phyloP scores from a whole-genome alignment of 2,113 vertebrate genomes.

The Psettodes erumei region DNA sequence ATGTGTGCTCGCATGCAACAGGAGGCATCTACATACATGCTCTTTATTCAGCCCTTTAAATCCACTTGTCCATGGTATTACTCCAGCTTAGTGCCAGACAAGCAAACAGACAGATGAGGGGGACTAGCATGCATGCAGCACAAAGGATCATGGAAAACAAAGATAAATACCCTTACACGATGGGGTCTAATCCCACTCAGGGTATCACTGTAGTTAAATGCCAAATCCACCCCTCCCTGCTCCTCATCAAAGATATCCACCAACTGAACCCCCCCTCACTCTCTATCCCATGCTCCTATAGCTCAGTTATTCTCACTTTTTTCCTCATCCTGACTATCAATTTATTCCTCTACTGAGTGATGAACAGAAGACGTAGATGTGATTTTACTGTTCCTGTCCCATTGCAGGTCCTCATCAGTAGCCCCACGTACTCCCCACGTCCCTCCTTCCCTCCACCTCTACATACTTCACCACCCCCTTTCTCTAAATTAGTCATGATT shows the following conservation, averaged over 20 bases:
- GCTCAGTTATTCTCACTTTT: not conserved
- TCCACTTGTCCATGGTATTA: slow-evolving; percentile 70
- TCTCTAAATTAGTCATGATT: slow-evolving; percentile 86
- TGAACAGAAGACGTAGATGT: slow-evolving; percentile 11
- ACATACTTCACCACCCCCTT: slow-evolving; percentile 36
- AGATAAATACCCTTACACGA: slow-evolving; percentile 64
- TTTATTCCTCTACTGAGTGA: slow-evolving; percentile 8
- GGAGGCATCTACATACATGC: slow-evolving; percentile 56
- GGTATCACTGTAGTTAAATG: slow-evolving; percentile 52
- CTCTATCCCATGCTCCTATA: not conserved
- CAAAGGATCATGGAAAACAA: slow-evolving; percentile 66
- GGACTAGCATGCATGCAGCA: slow-evolving; percentile 45
- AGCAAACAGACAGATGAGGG: slow-evolving; percentile 62
- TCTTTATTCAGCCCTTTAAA: slow-evolving; percentile 69
- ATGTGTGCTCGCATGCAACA: slow-evolving; percentile 53
- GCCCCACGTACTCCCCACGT: slow-evolving; percentile 1
- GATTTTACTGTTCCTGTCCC: slow-evolving; percentile 15
- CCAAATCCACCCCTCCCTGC: slow-evolving; percentile 47
- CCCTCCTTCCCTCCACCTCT: slow-evolving; percentile 18
- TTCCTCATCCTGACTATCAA: not conserved
- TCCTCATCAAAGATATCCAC: slow-evolving; percentile 45
- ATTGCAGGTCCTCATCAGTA: slow-evolving; percentile 19
- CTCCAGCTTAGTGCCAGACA: slow-evolving; percentile 69
- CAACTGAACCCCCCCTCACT: not conserved
- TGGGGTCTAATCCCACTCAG: slow-evolving; percentile 73